Evolutionary conservation across 2,113 vertebrate species (phyloP).

Genomic region (Zeus faber): DNA sequence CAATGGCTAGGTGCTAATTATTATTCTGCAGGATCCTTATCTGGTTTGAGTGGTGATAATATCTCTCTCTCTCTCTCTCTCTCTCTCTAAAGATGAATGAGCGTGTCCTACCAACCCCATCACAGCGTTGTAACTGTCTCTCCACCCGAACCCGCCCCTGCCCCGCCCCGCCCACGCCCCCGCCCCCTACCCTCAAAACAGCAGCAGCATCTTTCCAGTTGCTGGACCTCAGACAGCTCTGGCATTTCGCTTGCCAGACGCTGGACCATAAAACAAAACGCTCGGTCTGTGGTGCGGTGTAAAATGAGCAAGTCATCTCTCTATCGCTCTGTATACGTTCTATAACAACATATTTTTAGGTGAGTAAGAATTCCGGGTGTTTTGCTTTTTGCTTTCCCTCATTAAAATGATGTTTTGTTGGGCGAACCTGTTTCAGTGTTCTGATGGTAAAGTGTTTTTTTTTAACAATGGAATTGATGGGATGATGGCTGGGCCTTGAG

Average conservation of each 20-base stretch:
- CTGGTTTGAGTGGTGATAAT: slow-evolving; percentile 21
- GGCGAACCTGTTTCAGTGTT: background rate
- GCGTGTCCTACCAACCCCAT: too few relatives aligned
- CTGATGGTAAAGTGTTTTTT: background rate
- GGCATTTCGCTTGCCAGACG: slow-evolving; percentile 36
- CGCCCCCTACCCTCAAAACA: slow-evolving; percentile 18
- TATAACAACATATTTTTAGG: slow-evolving; percentile 18
- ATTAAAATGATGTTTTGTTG: too few relatives aligned
- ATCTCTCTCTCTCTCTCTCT: too few relatives aligned
- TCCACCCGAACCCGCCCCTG: too few relatives aligned
- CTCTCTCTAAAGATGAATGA: background rate
- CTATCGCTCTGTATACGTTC: slow-evolving; percentile 16
- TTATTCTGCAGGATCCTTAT: slow-evolving; percentile 32
- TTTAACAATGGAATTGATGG: slow-evolving; percentile 17
- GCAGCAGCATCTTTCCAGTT: slow-evolving; percentile 35
- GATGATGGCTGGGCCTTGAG: slow-evolving; percentile 14
- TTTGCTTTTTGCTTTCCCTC: too few relatives aligned
- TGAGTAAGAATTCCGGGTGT: background rate
- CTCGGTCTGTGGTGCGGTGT: slow-evolving; percentile 26
- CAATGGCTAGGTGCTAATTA: too few relatives aligned
- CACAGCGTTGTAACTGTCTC: too few relatives aligned
- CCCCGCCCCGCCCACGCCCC: background rate
- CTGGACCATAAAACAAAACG: slow-evolving; percentile 42
- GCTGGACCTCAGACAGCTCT: slow-evolving; percentile 38
- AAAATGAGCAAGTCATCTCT: slow-evolving; percentile 26